phyloP scores from a whole-genome alignment of 92 coral and sea anemone genomes.

The Zoanthus solanderi region DNA sequence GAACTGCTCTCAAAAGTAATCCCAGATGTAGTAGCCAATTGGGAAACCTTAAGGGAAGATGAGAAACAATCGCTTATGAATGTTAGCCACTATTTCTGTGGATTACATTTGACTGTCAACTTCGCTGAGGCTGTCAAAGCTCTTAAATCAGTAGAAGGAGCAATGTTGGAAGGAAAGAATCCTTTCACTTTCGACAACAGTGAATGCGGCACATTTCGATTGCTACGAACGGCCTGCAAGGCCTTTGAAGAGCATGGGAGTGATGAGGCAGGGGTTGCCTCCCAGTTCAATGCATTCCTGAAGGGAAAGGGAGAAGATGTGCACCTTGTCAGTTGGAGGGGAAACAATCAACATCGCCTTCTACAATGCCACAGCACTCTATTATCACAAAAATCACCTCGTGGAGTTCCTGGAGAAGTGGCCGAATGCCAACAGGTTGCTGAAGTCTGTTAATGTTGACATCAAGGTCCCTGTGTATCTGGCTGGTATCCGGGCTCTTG shows the following conservation, averaged over 20 bases:
- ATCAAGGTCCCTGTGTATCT: constrained; percentile 27
- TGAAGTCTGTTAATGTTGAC: constrained; percentile 32
- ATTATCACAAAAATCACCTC: constrained; percentile 16
- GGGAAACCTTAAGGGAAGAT: constrained; percentile 1
- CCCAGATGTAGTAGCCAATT: constrained; percentile 20
- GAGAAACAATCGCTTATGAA: constrained; percentile 4
- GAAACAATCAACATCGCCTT: background rate
- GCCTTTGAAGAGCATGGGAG: constrained; percentile 36
- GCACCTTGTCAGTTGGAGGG: constrained; percentile 35
- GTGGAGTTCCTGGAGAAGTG: constrained; percentile 14
- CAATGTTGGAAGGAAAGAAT: constrained; percentile 28
- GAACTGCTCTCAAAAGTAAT: constrained; percentile 19
- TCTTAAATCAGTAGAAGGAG: constrained; percentile 15
- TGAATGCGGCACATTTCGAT: constrained; percentile 16
- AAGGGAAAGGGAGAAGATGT: constrained; percentile 8
- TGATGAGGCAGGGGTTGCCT: background rate
- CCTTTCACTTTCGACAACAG: constrained; percentile 23
- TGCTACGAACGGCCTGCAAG: constrained; percentile 26
- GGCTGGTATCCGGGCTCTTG: constrained; percentile 16
- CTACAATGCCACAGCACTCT: background rate
- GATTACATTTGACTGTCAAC: constrained; percentile 28
- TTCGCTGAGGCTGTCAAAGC: constrained; percentile 39
- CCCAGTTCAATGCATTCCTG: constrained; percentile 20
- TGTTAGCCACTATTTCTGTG: constrained; percentile 41
- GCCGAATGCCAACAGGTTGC: constrained; percentile 17